Conservation (phyloP, 2,113 vertebrate genomes). For the Rafetus swinhoei region DNA sequence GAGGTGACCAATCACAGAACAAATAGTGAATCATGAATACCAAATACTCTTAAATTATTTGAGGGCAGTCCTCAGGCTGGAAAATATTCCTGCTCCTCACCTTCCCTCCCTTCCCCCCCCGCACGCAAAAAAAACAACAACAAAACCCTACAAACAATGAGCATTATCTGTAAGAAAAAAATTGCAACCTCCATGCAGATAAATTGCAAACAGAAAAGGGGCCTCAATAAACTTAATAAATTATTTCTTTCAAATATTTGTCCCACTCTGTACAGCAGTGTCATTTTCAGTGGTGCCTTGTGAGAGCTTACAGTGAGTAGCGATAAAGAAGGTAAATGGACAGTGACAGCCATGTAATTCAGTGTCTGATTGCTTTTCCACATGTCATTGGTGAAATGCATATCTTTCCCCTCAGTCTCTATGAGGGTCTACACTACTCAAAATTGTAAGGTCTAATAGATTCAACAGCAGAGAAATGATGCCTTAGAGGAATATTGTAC, state of each 20-base stretch:
- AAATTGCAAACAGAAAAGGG: not conserved
- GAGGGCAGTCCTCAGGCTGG: not conserved
- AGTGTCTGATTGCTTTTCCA: slow-evolving; percentile 80
- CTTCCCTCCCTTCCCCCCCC: too few relatives aligned
- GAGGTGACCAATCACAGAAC: not conserved
- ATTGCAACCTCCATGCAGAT: not conserved
- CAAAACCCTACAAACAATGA: not conserved
- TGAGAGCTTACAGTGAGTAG: slow-evolving; percentile 58
- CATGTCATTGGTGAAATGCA: slow-evolving; percentile 70
- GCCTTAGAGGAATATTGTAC: slow-evolving; percentile 31
- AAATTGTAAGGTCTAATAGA: slow-evolving; percentile 35
- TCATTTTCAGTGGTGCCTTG: slow-evolving; percentile 48
- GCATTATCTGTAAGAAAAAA: not conserved
- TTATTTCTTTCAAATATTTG: not conserved
- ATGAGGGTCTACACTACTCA: slow-evolving; percentile 54
- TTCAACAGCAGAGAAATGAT: slow-evolving; percentile 60
- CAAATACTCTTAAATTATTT: not conserved
- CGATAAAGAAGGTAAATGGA: slow-evolving; percentile 77
- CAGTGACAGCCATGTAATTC: slow-evolving; percentile 79
- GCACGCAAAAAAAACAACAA: not conserved
- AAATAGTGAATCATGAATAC: not conserved
- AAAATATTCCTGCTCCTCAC: not conserved
- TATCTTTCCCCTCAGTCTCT: slow-evolving; percentile 51
- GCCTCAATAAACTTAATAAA: not conserved
- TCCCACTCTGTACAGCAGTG: slow-evolving; percentile 11